Conservation (phyloP, 1,140 invertebrate species). For the Brachionus koreanus region DNA sequence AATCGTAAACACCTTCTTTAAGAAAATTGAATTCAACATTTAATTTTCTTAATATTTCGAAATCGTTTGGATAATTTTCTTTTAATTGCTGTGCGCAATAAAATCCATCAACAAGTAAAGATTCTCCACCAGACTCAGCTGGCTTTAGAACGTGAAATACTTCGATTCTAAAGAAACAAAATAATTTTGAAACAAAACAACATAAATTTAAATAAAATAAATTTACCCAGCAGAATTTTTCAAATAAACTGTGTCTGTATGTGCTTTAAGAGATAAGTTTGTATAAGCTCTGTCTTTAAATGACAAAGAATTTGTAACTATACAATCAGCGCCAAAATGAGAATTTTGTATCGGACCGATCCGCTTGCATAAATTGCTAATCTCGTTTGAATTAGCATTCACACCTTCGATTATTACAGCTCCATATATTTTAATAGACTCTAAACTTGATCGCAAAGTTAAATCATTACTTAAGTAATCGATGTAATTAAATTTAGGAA, state of each 20-base stretch:
- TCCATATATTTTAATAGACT: neutral
- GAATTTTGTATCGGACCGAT: constrained; percentile 64
- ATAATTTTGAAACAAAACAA: neutral
- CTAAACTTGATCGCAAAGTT: neutral
- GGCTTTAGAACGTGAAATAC: constrained; percentile 68
- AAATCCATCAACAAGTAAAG: constrained; percentile 68
- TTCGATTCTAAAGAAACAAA: constrained; percentile 61
- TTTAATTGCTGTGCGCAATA: constrained; percentile 64
- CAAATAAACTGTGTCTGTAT: constrained; percentile 71
- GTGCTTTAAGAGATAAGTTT: constrained; percentile 57
- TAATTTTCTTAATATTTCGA: constrained; percentile 62
- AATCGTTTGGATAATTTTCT: constrained; percentile 60
- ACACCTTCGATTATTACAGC: constrained; percentile 45
- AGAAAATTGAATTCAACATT: constrained; percentile 66
- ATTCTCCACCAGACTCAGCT: constrained; percentile 65
- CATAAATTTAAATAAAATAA: neutral
- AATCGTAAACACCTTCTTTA: constrained; percentile 46
- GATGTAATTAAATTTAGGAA: constrained; percentile 46
- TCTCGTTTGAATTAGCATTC: constrained; percentile 56
- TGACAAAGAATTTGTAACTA: constrained; percentile 61
- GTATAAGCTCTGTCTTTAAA: constrained; percentile 69
- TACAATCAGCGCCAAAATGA: constrained; percentile 62
- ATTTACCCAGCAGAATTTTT: constrained; percentile 67
- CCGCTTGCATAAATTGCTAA: constrained; percentile 60
- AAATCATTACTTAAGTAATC: constrained; percentile 47